A percentile compares a stretch with the other conserved stretches of the same genome.
Conservation (phyloP, 2,888 invertebrate species). For the Chaetoderma sp. region DNA sequence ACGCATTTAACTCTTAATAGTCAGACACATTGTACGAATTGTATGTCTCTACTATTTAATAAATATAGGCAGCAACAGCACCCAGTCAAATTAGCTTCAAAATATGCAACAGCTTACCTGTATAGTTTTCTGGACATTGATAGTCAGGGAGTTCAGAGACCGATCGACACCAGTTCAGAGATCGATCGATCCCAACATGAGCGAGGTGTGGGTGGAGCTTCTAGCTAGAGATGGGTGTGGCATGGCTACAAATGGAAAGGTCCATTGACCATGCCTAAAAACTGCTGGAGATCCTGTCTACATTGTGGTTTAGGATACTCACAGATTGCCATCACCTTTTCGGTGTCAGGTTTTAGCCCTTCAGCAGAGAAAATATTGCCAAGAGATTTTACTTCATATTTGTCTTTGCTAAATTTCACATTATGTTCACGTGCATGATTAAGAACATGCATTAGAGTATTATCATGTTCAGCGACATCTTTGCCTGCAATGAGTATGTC, state of each 20-base stretch:
- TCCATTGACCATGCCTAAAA: slow-evolving; percentile 35
- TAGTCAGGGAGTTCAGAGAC: too few species aligned
- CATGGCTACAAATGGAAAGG: slow-evolving; percentile 31
- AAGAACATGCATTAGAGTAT: slow-evolving; percentile 29
- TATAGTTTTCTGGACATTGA: too few species aligned
- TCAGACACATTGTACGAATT: too few species aligned
- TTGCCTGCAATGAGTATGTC: slow-evolving; percentile 35
- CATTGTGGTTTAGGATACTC: slow-evolving; percentile 34
- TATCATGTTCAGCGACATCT: slow-evolving; percentile 35
- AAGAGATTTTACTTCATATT: slow-evolving; percentile 31
- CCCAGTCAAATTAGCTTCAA: too few species aligned
- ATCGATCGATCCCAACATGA: too few species aligned
- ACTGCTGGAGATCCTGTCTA: slow-evolving; percentile 14
- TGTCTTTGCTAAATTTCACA: slow-evolving; percentile 34
- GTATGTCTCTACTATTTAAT: too few species aligned
- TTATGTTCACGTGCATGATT: slow-evolving; percentile 22
- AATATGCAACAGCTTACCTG: too few species aligned
- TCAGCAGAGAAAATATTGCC: slow-evolving; percentile 30
- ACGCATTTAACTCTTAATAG: too few species aligned
- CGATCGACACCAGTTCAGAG: too few species aligned
- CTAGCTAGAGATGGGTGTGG: slow-evolving; percentile 34
- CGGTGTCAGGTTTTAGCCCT: not conserved
- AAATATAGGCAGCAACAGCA: too few species aligned
- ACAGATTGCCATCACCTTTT: slow-evolving; percentile 34
- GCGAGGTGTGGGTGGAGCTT: too few species aligned